These are phyloP conservation scores for Megaceryle alcyon DNA, from an alignment of 2,797 vertebrate genomes.

Conservation along the genomic window DNA sequence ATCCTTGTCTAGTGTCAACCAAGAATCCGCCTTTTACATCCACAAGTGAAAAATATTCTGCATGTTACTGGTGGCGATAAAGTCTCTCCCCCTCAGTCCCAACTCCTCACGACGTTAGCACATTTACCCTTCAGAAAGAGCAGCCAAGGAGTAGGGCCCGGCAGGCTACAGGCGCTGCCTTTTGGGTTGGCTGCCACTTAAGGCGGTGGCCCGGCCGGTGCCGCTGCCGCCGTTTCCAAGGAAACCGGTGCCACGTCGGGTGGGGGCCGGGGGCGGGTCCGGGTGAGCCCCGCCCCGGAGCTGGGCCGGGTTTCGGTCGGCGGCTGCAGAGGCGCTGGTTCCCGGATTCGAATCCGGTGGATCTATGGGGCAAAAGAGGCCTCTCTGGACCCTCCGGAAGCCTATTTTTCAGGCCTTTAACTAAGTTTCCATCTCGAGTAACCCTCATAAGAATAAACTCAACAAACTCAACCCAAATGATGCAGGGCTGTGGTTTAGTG, in stretches of 20 bases:
- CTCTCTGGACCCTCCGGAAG: fast-evolving
- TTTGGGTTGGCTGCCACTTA: neutral
- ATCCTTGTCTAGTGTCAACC: neutral
- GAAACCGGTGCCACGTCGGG: neutral
- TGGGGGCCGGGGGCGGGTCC: no score
- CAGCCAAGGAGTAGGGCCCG: neutral
- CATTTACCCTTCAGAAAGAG: neutral
- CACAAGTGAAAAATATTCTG: fast-evolving
- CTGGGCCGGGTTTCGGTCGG: neutral
- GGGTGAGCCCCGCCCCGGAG: no score
- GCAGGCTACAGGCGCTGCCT: neutral
- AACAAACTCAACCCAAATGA: fast-evolving
- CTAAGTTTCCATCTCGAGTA: neutral
- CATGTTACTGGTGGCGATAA: neutral
- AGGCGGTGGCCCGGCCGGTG: neutral
- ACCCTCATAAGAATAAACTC: neutral
- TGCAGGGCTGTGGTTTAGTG: fast-evolving
- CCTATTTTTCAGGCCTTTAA: fast-evolving
- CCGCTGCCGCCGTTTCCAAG: neutral
- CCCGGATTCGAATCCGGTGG: neutral
- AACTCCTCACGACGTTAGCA: neutral
- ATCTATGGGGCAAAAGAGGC: neutral
- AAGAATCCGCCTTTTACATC: neutral
- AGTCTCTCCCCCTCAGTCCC: neutral
- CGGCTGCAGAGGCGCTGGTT: neutral